phyloP scores from a whole-genome alignment of 2,888 invertebrate species.

The Pammene fasciana region DNA sequence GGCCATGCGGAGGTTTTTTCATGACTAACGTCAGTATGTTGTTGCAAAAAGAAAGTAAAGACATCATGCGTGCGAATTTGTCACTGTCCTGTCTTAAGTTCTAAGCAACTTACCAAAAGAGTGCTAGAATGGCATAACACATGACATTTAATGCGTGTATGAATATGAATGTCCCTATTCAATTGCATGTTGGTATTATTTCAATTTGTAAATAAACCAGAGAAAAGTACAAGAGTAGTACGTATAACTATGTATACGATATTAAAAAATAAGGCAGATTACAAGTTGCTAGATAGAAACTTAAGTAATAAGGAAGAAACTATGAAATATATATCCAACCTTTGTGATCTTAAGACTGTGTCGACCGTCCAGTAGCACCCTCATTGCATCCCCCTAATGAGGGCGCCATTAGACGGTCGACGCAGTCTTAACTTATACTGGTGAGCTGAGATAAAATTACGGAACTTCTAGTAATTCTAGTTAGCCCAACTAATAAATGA shows the following conservation, averaged over 20 bases:
- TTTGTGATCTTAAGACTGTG: too few relatives aligned
- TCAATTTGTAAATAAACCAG: conserved; percentile 8
- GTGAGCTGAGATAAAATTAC: neutral
- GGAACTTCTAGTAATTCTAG: neutral
- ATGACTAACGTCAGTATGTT: neutral
- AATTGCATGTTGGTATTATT: neutral
- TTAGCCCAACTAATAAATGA: conserved; percentile 16
- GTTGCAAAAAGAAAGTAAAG: conserved; percentile 9
- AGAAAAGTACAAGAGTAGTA: neutral
- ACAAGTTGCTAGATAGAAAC: too few relatives aligned
- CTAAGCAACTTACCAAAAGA: neutral
- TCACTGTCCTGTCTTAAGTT: neutral
- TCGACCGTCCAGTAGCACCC: too few relatives aligned
- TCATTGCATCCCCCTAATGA: too few relatives aligned
- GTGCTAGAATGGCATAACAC: neutral
- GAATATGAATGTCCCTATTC: too few relatives aligned
- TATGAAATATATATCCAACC: too few relatives aligned
- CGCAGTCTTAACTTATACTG: too few relatives aligned
- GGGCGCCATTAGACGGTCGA: too few relatives aligned
- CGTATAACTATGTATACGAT: neutral
- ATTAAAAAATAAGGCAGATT: neutral
- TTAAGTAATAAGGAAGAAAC: too few relatives aligned
- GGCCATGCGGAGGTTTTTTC: neutral
- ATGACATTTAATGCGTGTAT: conserved; percentile 3
- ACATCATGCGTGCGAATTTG: conserved; percentile 1